A percentile compares a stretch with the other conserved stretches of the same genome.
Evolutionary conservation across 2,113 vertebrate species (phyloP).

Genomic region (Prunella himalayana): DNA sequence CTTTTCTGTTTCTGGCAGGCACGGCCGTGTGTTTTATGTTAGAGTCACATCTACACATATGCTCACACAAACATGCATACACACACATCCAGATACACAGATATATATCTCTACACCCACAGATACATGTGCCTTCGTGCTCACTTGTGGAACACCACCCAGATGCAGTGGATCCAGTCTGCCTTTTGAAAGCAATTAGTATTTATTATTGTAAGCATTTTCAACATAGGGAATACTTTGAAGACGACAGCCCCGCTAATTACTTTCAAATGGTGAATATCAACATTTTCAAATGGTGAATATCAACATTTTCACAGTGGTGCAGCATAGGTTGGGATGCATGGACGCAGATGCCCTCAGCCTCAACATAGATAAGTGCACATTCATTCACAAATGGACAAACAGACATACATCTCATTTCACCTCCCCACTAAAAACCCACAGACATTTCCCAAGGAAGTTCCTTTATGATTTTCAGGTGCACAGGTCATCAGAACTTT

Average conservation of each 20-base stretch:
- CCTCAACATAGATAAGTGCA: not conserved
- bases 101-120: not conserved
- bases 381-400: not conserved
- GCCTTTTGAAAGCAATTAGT: constrained; percentile 55
- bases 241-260: constrained; percentile 31
- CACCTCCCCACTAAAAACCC: not conserved
- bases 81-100: not conserved
- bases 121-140: not conserved
- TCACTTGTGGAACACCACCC: not conserved
- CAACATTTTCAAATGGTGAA: constrained; percentile 40
- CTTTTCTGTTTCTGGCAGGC: not conserved
- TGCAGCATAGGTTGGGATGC: not conserved
- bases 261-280: constrained; percentile 48
- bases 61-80: not conserved
- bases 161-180: not conserved
- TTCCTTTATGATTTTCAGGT: not conserved
- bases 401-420: not conserved
- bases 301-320: constrained; percentile 14
- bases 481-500: not conserved
- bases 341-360: not conserved
- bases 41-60: not conserved
- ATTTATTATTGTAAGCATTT: constrained; percentile 44
- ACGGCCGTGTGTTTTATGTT: not conserved
- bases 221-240: constrained; percentile 15
- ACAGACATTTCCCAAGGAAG: not conserved